Conservation (phyloP, 2,113 vertebrate genomes). For the Daphoenositta chrysoptera region DNA sequence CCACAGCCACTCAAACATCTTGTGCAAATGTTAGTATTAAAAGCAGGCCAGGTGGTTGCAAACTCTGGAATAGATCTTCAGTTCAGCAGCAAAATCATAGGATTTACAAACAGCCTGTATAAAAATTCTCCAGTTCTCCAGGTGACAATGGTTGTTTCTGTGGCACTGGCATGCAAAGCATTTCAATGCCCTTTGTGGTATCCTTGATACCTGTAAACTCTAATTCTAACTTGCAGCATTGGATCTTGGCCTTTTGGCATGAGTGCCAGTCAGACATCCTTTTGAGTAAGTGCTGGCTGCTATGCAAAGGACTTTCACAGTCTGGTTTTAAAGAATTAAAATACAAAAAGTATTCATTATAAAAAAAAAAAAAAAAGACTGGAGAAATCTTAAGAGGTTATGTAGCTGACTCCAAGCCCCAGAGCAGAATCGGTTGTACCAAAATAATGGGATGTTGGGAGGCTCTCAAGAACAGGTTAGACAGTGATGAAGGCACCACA, state of each 20-base stretch:
- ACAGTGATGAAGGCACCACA: not conserved
- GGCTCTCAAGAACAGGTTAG: not conserved
- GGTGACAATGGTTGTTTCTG: not conserved
- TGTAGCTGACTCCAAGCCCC: not conserved
- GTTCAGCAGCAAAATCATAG: not conserved
- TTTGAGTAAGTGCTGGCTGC: not conserved
- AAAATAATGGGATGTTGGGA: not conserved
- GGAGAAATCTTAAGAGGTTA: not conserved
- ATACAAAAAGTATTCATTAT: not conserved
- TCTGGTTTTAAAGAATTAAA: not conserved
- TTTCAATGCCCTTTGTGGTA: not conserved
- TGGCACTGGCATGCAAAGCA: not conserved
- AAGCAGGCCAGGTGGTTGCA: not conserved
- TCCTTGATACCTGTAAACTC: not conserved
- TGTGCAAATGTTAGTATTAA: slow-evolving; percentile 17
- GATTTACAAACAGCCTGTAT: not conserved
- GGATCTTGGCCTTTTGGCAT: not conserved
- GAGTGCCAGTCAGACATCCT: not conserved
- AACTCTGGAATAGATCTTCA: not conserved
- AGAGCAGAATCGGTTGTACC: not conserved
- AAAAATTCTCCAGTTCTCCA: not conserved
- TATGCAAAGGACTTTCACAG: not conserved
- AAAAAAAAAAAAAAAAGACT: not conserved
- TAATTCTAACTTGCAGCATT: not conserved
- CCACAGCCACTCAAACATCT: slow-evolving; percentile 3